Percentiles rank a stretch among this genome's conserved stretches.
Evolutionary conservation across 2,797 vertebrate genomes (phyloP).

Genomic region (Eutrigla gurnardus): DNA sequence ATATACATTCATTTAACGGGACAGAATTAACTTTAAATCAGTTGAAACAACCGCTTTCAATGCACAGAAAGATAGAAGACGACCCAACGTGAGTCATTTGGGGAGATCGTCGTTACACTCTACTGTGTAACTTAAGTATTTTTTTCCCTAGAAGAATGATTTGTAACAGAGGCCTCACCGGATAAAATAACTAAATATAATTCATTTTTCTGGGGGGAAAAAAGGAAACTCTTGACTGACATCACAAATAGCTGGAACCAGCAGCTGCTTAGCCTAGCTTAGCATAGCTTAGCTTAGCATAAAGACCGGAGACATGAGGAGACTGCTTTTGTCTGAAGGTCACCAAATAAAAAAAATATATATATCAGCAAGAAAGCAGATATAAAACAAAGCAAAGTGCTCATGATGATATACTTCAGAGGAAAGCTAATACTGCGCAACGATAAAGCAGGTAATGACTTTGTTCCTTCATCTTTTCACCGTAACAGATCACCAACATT

Average conservation of each 20-base stretch:
- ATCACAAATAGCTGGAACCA: too few relatives aligned
- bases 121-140: background rate
- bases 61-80: constrained; percentile 49
- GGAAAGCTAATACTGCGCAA: constrained; percentile 44
- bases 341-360: background rate
- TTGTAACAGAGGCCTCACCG: constrained; percentile 4
- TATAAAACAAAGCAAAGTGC: constrained; percentile 44
- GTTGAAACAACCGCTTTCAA: constrained; percentile 43
- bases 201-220: background rate
- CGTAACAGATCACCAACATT: background rate
- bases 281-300: background rate
- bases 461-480: background rate
- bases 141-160: background rate
- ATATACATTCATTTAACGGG: constrained; percentile 36
- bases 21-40: constrained; percentile 21
- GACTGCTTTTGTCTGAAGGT: too few relatives aligned
- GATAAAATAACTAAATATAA: background rate
- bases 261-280: constrained; percentile 11
- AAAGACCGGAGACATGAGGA: too few relatives aligned
- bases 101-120: constrained; percentile 10
- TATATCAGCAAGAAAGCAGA: constrained; percentile 21
- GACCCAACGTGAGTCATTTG: constrained; percentile 80
- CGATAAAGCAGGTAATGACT: background rate
- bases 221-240: too few relatives aligned
- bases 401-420: constrained; percentile 22